A percentile compares a stretch with the other conserved stretches of the same genome.
Conservation (phyloP, 2,113 vertebrate genomes). For the Petroica traversi region DNA sequence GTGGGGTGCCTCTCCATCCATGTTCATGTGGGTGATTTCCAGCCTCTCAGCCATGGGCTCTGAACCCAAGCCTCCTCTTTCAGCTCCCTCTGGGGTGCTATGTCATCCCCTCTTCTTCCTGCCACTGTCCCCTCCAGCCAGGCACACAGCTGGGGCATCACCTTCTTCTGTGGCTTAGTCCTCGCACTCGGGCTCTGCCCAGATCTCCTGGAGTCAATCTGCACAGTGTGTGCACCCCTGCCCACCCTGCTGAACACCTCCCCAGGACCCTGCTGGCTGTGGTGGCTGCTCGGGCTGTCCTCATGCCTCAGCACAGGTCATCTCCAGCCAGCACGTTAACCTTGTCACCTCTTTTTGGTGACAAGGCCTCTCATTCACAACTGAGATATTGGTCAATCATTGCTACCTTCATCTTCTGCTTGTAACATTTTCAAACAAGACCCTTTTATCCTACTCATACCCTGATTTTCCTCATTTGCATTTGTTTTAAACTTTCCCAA, state of each 20-base stretch:
- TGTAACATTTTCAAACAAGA: not conserved
- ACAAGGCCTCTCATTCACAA: not conserved
- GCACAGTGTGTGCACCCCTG: rapidly evolving
- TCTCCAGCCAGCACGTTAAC: not conserved
- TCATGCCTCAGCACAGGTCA: not conserved
- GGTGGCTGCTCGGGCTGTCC: not conserved
- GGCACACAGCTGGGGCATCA: not conserved
- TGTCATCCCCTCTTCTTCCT: not conserved
- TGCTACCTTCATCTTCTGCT: not conserved
- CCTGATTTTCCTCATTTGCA: not conserved
- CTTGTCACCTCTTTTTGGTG: not conserved
- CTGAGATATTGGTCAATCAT: not conserved
- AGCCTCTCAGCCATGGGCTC: not conserved
- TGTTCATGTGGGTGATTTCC: not conserved
- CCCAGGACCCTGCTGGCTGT: rapidly evolving
- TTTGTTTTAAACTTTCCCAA: not conserved
- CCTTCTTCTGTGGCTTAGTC: not conserved
- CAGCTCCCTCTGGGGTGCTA: not conserved
- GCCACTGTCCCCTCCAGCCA: not conserved
- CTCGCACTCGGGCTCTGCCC: not conserved
- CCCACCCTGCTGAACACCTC: not conserved
- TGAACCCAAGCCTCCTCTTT: not conserved
- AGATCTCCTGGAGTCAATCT: not conserved
- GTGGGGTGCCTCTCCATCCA: not conserved
- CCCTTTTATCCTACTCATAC: not conserved